A percentile compares a stretch with the other conserved stretches of the same genome.
Conservation (phyloP, 2,797 vertebrate genomes). For the Aulostomus chinensis region DNA sequence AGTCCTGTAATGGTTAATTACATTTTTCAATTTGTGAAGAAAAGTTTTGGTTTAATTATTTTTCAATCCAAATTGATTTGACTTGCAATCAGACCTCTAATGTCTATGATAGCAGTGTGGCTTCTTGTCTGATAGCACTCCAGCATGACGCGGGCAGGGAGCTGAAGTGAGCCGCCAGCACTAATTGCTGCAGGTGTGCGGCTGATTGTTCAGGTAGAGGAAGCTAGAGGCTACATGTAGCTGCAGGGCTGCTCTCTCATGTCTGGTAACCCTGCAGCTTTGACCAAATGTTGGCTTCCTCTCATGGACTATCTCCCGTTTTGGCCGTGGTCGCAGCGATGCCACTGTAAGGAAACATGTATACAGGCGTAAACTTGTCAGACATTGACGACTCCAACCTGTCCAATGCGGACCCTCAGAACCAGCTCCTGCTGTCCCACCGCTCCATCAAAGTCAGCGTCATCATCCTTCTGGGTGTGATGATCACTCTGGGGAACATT, state of each 20-base stretch:
- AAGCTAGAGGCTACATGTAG: background rate
- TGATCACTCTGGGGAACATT: slow-evolving; percentile 84
- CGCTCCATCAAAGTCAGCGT: slow-evolving; percentile 79
- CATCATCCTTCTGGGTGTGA: slow-evolving; percentile 77
- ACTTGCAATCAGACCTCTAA: too few relatives aligned
- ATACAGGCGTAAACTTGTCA: slow-evolving; percentile 37
- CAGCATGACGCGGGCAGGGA: too few relatives aligned
- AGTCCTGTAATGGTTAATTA: too few relatives aligned
- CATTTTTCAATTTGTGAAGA: too few relatives aligned
- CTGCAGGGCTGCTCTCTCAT: slow-evolving; percentile 3
- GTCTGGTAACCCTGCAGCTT: background rate
- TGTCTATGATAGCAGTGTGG: too few relatives aligned
- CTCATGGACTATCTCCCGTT: background rate
- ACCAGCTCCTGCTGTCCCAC: slow-evolving; percentile 59
- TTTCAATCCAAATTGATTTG: too few relatives aligned
- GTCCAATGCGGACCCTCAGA: slow-evolving; percentile 44
- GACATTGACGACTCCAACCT: slow-evolving; percentile 34
- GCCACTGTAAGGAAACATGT: slow-evolving; percentile 54
- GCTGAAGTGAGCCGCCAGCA: background rate
- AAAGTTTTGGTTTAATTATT: too few relatives aligned
- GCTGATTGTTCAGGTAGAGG: slow-evolving; percentile 25
- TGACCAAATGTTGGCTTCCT: background rate
- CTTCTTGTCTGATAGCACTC: too few relatives aligned
- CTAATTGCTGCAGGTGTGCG: slow-evolving; percentile 71
- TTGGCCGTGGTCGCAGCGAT: slow-evolving; percentile 4